Conservation (phyloP, 35 echinoderm and acorn worm species). For the Holothuria glaberrima region DNA sequence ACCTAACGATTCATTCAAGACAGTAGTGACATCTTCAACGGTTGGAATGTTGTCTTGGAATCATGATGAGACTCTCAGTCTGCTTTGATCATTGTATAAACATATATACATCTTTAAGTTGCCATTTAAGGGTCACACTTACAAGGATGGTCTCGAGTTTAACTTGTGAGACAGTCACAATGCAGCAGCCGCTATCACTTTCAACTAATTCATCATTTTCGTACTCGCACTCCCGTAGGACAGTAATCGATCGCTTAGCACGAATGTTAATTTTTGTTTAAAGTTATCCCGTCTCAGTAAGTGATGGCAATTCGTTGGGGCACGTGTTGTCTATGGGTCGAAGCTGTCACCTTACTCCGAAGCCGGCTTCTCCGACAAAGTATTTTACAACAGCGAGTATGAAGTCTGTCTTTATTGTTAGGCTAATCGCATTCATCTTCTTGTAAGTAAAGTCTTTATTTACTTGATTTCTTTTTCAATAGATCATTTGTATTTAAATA, state of each 20-base stretch:
- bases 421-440: no score
- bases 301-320: conserved; percentile 38
- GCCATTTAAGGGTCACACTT: conserved; percentile 24
- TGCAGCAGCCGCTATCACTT: conserved; percentile 25
- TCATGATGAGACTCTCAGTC: no score
- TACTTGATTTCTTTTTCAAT: no score
- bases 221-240: conserved; percentile 25
- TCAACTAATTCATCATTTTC: conserved; percentile 48
- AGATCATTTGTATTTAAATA: no score
- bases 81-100: no score
- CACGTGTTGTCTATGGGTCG: conserved; percentile 25
- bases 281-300: conserved; percentile 35
- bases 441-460: no score
- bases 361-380: no score
- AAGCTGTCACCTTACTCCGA: conserved; percentile 17
- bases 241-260: conserved; percentile 50
- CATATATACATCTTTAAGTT: conserved; percentile 16
- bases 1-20: no score
- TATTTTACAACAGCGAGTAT: no score
- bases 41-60: no score
- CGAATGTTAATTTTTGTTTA: conserved; percentile 44
- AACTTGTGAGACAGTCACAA: conserved; percentile 54
- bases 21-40: no score
- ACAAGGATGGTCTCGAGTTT: conserved; percentile 12
- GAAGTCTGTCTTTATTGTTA: no score